Evolutionary conservation across 2,113 vertebrate genomes (phyloP).

Genomic region (Lanius ludovicianus): DNA sequence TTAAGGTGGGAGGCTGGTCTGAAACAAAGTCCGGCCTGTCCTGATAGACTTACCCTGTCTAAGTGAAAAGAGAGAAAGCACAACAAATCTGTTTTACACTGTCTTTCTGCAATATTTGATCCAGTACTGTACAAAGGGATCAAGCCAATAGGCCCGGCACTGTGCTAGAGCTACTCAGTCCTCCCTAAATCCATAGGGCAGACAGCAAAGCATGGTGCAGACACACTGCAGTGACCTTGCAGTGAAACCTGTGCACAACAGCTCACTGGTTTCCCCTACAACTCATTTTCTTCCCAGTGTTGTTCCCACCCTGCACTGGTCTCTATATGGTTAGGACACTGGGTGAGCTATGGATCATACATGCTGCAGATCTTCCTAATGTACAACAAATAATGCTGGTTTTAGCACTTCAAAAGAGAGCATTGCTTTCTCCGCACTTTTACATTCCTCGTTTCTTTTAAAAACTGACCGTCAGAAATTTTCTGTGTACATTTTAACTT

Average conservation of each 20-base stretch:
- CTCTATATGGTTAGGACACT: not conserved
- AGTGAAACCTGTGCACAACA: not conserved
- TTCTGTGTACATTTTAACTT: not conserved
- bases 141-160: rapidly evolving
- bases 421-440: not conserved
- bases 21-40: not conserved
- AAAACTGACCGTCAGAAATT: not conserved
- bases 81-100: not conserved
- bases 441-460: not conserved
- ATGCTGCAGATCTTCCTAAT: not conserved
- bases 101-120: not conserved
- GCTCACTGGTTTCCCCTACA: not conserved
- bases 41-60: not conserved
- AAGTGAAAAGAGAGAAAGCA: not conserved
- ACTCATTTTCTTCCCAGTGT: not conserved
- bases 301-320: not conserved
- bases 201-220: not conserved
- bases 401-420: not conserved
- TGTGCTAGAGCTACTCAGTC: not conserved
- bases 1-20: not conserved
- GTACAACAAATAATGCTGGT: not conserved
- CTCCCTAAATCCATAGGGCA: not conserved
- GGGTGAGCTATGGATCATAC: not conserved
- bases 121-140: not conserved
- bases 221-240: not conserved